A percentile compares a stretch with the other conserved stretches of the same genome.
Evolutionary conservation across 2,113 vertebrate genomes (phyloP).

Genomic region (Puntigrus tetrazona): DNA sequence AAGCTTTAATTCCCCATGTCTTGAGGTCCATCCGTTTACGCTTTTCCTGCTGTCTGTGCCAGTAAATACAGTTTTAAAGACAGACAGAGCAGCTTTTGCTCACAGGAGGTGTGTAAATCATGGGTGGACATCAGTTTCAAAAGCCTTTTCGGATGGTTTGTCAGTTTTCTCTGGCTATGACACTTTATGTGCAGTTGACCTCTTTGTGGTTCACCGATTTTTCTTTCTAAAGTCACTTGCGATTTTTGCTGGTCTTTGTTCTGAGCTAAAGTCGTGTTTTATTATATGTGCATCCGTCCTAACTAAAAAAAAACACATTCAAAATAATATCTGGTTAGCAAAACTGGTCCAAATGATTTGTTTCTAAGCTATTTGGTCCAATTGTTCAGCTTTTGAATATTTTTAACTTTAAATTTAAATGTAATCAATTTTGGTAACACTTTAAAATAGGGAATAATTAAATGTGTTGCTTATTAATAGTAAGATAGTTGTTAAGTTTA

Average conservation of each 20-base stretch:
- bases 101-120: conserved; percentile 31
- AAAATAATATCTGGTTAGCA: background rate
- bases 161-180: conserved; percentile 6
- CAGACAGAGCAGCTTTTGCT: conserved; percentile 22
- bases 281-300: background rate
- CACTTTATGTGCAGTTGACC: conserved; percentile 18
- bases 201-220: background rate
- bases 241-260: background rate
- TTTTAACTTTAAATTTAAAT: too few relatives aligned
- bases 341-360: background rate
- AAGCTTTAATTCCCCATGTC: conserved; percentile 71
- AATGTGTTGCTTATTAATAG: too few relatives aligned
- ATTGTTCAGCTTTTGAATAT: too few relatives aligned
- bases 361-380: too few relatives aligned
- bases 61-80: conserved; percentile 61
- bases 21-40: conserved; percentile 59
- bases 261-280: background rate
- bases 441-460: too few relatives aligned
- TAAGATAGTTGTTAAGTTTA: too few relatives aligned
- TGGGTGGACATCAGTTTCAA: conserved; percentile 11
- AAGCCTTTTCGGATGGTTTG: conserved; percentile 5
- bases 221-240: conserved; percentile 7
- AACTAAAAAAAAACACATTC: background rate
- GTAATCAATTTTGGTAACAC: too few relatives aligned
- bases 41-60: conserved; percentile 42